Conservation (phyloP, 2,113 vertebrate species). For the Heptranchias perlo region DNA sequence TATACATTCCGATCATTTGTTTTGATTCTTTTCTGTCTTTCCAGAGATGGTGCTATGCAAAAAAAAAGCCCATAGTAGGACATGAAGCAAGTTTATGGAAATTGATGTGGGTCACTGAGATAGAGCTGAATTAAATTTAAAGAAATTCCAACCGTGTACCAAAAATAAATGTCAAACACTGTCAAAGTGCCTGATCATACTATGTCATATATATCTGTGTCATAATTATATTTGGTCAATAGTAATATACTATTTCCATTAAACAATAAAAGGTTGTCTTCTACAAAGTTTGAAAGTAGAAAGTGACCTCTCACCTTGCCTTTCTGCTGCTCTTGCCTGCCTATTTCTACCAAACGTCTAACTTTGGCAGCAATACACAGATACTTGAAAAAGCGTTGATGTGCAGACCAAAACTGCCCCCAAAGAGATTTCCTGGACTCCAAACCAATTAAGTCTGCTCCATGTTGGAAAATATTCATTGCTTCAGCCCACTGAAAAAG, state of each 20-base stretch:
- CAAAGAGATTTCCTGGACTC: slow-evolving; percentile 89
- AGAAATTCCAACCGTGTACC: neutral
- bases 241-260: neutral
- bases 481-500: slow-evolving; percentile 86
- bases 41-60: neutral
- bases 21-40: neutral
- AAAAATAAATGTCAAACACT: neutral
- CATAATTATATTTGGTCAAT: neutral
- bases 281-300: neutral
- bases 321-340: slow-evolving; percentile 72
- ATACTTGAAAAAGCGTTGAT: slow-evolving; percentile 99
- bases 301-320: slow-evolving; percentile 69
- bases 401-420: slow-evolving; percentile 97
- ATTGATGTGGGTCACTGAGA: neutral
- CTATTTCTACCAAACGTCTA: slow-evolving; percentile 81
- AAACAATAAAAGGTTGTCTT: neutral
- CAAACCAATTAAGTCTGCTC: slow-evolving; percentile 78
- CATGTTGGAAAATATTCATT: slow-evolving; percentile 78
- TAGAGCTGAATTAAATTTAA: neutral
- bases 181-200: neutral
- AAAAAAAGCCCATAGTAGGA: neutral
- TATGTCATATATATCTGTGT: neutral
- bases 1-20: neutral
- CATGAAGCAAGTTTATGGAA: neutral
- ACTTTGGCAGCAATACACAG: slow-evolving; percentile 95